Evolutionary conservation across 1,140 invertebrate genomes (phyloP), one percentile per base, ranked within the genome.

Genomic region (Magallana ariakensis): DNA sequence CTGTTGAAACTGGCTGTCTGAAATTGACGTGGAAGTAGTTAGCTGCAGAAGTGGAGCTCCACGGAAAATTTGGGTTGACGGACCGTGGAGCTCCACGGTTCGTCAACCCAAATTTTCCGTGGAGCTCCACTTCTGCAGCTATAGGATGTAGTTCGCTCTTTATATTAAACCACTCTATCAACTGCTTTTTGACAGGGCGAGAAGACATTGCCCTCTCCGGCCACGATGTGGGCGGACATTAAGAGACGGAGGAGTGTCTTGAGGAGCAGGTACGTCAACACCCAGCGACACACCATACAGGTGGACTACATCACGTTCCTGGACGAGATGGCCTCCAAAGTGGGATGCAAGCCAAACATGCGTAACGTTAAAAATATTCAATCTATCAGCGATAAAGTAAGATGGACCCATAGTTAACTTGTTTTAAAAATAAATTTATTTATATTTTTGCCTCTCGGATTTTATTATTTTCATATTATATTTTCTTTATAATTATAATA

Each of bases 251-350:
- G 54, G 22, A 58, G 46, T 0, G 75, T 19, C 7, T 88, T 92
- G 89, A 54, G 57, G 26, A 57, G 84, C 15, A 83, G 85, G 22
- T 92, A 92, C 58, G 88, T 89, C 11, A 66, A 87, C 13, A 86
- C 87, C 19, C 87, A 81, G 16, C 87, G 91, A 8, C 91, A 91
- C 57, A 92, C 91, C 1, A 89, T 93, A 22, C 92, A 95, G 89
- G 94, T 95, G 0, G 93, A 95, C 84, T 95, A 90, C 55, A 89
- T 95, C 7, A 33, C 87, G 19, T 95, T 94, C 90, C 93, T 95
- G 92, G 95, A 95, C 88, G 93, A 95, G 88, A 54, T 95, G 9
- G 94, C 95, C 1, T 89, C 91, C 19, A 15, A 92, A 13, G 90
- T 95, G 82, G 94, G 94, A 1, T 93, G 91, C 66, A 90, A 93